phyloP scores from a whole-genome alignment of 1,140 invertebrate species.

The Halesus radiatus region DNA sequence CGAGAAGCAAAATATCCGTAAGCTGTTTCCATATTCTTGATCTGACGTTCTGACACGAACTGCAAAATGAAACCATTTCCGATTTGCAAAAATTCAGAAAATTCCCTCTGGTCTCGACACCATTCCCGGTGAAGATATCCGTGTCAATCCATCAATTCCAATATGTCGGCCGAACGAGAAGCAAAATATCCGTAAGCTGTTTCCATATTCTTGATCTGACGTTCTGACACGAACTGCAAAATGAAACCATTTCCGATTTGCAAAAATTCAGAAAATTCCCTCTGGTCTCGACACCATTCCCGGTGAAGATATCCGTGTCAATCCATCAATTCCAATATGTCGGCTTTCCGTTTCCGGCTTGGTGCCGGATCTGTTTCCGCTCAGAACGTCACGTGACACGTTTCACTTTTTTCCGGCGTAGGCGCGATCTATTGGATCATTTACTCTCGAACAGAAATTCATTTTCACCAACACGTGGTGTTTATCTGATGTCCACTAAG shows the following conservation, averaged over 20 bases:
- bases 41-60: not conserved
- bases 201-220: no score
- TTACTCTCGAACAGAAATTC: not conserved
- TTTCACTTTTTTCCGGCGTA: not conserved
- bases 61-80: not conserved
- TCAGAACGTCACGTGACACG: not conserved
- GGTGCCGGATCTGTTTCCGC: not conserved
- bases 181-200: no score
- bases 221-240: not conserved
- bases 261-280: not conserved
- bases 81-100: not conserved
- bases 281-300: not conserved
- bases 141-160: slow-evolving; percentile 14
- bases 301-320: slow-evolving; percentile 7
- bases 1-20: no score
- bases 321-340: slow-evolving; percentile 21
- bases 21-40: no score
- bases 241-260: not conserved
- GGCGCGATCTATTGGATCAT: not conserved
- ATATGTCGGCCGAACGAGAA: slow-evolving; percentile 24
- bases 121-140: not conserved
- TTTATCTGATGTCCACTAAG: no score
- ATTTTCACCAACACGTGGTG: no score
- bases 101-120: not conserved
- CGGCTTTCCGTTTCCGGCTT: slow-evolving; percentile 17